phyloP scores from a whole-genome alignment of 2,113 vertebrate genomes.

The Melanerpes aurifrons region DNA sequence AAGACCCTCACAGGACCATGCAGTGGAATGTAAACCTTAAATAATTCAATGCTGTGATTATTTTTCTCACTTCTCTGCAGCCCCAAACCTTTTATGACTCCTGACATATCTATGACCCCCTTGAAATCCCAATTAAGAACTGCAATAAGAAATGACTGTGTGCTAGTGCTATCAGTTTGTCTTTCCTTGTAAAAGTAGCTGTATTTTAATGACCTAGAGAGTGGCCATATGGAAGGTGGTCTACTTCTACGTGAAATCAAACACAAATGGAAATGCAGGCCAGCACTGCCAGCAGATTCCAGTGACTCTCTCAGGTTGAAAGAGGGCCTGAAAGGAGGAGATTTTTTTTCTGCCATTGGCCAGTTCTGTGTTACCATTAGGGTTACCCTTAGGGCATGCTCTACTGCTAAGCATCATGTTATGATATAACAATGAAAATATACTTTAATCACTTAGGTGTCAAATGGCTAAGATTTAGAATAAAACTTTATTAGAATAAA shows the following conservation, averaged over 20 bases:
- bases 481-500: no score
- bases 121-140: slow-evolving; percentile 30
- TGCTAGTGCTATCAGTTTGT: neutral
- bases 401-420: slow-evolving; percentile 2
- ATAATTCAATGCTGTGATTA: neutral
- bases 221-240: neutral
- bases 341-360: slow-evolving; percentile 10
- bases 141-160: slow-evolving; percentile 1
- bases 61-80: neutral
- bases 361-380: neutral
- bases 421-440: slow-evolving; percentile 39
- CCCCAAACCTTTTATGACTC: neutral
- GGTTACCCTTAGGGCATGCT: slow-evolving; percentile 20
- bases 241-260: neutral
- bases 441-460: slow-evolving; percentile 63
- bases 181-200: neutral
- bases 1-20: neutral
- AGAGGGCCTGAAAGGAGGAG: neutral
- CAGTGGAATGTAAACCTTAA: neutral
- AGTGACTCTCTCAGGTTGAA: neutral
- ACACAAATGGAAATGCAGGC: neutral
- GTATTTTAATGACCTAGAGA: neutral
- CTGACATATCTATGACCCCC: slow-evolving; percentile 4
- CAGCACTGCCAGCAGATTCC: neutral
- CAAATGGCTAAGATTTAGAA: slow-evolving; percentile 60